Evolutionary conservation across 1,140 invertebrate genomes (phyloP).

Genomic region (Drosophila tropicalis): DNA sequence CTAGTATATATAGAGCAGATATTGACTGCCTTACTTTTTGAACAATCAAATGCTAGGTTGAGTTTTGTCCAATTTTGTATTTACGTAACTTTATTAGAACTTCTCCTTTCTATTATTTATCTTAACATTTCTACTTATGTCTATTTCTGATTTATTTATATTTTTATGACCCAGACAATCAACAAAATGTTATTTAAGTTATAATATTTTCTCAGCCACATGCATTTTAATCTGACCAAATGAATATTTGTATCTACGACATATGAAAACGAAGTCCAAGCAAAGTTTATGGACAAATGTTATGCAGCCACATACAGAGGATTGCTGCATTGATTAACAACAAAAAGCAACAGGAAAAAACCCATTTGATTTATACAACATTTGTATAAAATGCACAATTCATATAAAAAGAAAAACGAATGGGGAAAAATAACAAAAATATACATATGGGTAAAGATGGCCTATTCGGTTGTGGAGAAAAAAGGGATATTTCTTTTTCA

Average conservation of each 20-base stretch:
- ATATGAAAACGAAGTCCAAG: slow-evolving; percentile 10
- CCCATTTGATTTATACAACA: slow-evolving; percentile 56
- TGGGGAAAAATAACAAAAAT: not conserved
- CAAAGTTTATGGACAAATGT: slow-evolving; percentile 11
- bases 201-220: not conserved
- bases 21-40: no score
- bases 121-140: not conserved
- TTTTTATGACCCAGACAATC: not conserved
- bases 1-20: no score
- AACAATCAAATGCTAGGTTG: no score
- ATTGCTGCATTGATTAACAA: slow-evolving; percentile 49
- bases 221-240: slow-evolving; percentile 27
- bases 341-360: slow-evolving; percentile 30
- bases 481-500: slow-evolving; percentile 51
- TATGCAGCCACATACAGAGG: slow-evolving; percentile 12
- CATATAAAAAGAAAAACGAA: slow-evolving; percentile 16
- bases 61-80: not conserved
- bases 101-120: not conserved
- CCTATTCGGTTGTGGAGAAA: slow-evolving; percentile 17
- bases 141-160: not conserved
- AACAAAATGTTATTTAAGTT: not conserved
- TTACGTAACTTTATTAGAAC: not conserved
- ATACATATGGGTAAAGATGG: slow-evolving; percentile 29
- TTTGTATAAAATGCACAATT: slow-evolving; percentile 39
- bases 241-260: slow-evolving; percentile 30